These are phyloP conservation scores for Pantelozetes paolii DNA, from an alignment of 2,888 invertebrate species.

Conservation along the genomic window DNA sequence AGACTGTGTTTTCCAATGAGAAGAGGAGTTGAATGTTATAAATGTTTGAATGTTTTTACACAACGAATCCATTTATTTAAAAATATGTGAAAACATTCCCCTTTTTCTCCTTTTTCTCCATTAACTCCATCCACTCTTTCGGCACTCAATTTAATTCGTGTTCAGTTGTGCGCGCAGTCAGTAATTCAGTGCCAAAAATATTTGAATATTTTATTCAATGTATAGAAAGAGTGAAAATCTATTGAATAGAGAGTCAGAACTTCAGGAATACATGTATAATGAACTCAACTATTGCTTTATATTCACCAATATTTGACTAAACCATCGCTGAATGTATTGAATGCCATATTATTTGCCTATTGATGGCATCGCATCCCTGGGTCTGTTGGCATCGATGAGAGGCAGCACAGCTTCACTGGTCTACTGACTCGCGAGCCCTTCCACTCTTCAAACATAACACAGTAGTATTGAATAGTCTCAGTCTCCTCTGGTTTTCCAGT, in stretches of 20 bases:
- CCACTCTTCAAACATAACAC: not conserved
- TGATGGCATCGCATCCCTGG: not conserved
- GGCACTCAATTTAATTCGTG: constrained; percentile 15
- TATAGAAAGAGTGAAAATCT: no score
- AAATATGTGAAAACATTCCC: constrained; percentile 30
- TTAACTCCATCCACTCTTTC: constrained; percentile 26
- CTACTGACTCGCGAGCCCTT: not conserved
- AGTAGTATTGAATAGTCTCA: constrained; percentile 14
- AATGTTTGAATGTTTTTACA: not conserved
- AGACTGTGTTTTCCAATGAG: not conserved
- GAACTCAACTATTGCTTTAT: not conserved
- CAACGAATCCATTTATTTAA: constrained; percentile 28
- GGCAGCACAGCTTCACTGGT: constrained; percentile 18
- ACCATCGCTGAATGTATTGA: not conserved
- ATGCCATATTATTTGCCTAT: constrained; percentile 18
- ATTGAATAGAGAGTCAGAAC: no score
- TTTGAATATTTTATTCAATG: not conserved
- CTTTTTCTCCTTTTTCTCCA: constrained; percentile 9
- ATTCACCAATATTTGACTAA: no score
- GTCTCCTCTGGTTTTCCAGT: constrained; percentile 23
- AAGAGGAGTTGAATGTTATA: not conserved
- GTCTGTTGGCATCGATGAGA: not conserved
- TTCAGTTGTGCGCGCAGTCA: not conserved
- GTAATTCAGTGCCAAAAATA: not conserved
- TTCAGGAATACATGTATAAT: not conserved